Conservation (phyloP, 1,140 invertebrate species). For the Scaptomyza pallida region DNA sequence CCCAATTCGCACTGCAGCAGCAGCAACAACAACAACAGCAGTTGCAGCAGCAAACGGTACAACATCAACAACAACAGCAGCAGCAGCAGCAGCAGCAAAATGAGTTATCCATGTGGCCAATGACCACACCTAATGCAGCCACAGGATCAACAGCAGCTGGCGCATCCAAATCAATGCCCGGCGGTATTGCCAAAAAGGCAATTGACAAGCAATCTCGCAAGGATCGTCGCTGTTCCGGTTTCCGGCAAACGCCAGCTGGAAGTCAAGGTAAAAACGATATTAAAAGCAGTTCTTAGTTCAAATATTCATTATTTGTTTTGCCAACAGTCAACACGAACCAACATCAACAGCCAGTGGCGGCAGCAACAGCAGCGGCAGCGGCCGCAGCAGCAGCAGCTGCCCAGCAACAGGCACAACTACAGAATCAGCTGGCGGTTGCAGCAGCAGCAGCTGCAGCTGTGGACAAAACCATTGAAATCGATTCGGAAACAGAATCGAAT, state of each 20-base stretch:
- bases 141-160: slow-evolving; percentile 28
- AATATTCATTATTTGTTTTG: neutral
- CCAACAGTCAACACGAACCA: slow-evolving; percentile 64
- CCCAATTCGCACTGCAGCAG: slow-evolving; percentile 60
- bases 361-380: slow-evolving; percentile 45
- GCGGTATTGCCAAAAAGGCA: slow-evolving; percentile 84
- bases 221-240: slow-evolving; percentile 72
- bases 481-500: slow-evolving; percentile 98
- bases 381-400: slow-evolving; percentile 60
- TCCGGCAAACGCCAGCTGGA: slow-evolving; percentile 84
- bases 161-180: slow-evolving; percentile 71
- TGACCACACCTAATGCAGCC: slow-evolving; percentile 67
- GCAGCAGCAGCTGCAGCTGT: slow-evolving; percentile 78
- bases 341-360: slow-evolving; percentile 68
- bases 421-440: slow-evolving; percentile 83
- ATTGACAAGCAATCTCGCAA: slow-evolving; percentile 83
- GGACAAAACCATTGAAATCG: slow-evolving; percentile 93
- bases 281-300: neutral
- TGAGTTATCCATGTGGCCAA: slow-evolving; percentile 84
- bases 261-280: slow-evolving; percentile 78
- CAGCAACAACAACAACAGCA: slow-evolving; percentile 50
- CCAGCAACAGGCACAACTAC: slow-evolving; percentile 74
- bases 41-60: neutral
- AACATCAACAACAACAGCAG: slow-evolving; percentile 51
- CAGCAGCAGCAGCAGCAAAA: slow-evolving; percentile 45